Conservation (phyloP, 2,113 vertebrate species). For the Hypomesus transpacificus region DNA sequence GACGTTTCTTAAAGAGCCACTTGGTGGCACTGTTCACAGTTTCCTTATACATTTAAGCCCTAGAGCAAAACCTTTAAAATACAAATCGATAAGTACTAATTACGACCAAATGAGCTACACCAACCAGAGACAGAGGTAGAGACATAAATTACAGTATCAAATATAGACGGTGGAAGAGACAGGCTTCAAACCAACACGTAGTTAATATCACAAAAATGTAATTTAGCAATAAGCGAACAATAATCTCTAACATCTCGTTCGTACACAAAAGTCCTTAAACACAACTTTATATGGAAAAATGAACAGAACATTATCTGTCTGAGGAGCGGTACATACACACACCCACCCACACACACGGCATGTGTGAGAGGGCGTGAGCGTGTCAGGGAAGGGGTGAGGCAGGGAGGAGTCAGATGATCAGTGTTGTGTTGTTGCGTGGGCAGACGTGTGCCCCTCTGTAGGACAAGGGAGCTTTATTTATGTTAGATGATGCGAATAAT, state of each 20-base stretch:
- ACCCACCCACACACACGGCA: background rate
- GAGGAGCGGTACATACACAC: background rate
- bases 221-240: too few relatives aligned
- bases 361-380: too few relatives aligned
- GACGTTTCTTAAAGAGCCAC: conserved; percentile 6
- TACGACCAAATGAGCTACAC: background rate
- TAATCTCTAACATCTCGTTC: too few relatives aligned
- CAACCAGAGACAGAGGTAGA: background rate
- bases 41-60: too few relatives aligned
- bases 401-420: background rate
- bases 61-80: background rate
- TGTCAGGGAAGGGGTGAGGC: background rate
- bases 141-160: background rate
- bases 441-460: background rate
- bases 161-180: background rate
- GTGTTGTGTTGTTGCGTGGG: background rate
- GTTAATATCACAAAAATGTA: too few relatives aligned
- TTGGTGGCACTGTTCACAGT: conserved; percentile 18
- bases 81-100: background rate
- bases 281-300: too few relatives aligned
- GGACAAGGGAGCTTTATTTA: conserved; percentile 20
- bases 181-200: background rate
- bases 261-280: too few relatives aligned
- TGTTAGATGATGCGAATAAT: conserved; percentile 36
- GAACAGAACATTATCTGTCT: too few relatives aligned